Evolutionary conservation across 2,113 vertebrate species (phyloP).

Genomic region (Chrysemys picta): DNA sequence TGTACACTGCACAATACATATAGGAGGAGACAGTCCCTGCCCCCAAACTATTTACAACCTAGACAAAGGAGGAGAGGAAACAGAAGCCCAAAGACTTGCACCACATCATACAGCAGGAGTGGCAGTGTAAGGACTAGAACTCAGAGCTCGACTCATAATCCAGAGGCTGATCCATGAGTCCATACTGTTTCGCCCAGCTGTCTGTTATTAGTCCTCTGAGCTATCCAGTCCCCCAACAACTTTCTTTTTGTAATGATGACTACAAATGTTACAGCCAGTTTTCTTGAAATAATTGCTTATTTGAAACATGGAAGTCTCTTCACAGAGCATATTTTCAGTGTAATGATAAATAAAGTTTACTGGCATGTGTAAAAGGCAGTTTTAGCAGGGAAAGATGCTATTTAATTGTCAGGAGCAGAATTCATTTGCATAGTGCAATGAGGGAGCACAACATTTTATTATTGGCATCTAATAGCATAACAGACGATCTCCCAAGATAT

Average conservation of each 20-base stretch:
- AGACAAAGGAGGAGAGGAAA: background rate
- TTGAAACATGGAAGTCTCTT: background rate
- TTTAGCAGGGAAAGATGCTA: background rate
- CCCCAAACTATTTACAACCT: background rate
- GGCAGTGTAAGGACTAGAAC: background rate
- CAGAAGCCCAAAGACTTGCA: background rate
- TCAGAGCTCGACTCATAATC: background rate
- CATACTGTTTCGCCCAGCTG: background rate
- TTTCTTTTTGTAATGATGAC: background rate
- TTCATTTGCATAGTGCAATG: background rate
- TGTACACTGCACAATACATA: background rate
- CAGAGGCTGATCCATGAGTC: background rate
- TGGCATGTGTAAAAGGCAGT: background rate
- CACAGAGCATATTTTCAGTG: background rate
- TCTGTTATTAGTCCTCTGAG: background rate
- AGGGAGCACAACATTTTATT: constrained; percentile 2
- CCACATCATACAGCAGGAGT: background rate
- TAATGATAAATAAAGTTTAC: background rate
- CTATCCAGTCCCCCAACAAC: background rate
- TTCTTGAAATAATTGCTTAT: background rate
- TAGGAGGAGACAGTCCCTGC: background rate
- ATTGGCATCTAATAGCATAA: background rate
- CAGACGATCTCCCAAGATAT: constrained; percentile 17
- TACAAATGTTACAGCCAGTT: background rate
- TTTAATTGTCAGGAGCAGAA: constrained; percentile 6